Base-by-base conservation (phyloP, 1,140 invertebrate species). In the Drosophila virilis region DNA sequence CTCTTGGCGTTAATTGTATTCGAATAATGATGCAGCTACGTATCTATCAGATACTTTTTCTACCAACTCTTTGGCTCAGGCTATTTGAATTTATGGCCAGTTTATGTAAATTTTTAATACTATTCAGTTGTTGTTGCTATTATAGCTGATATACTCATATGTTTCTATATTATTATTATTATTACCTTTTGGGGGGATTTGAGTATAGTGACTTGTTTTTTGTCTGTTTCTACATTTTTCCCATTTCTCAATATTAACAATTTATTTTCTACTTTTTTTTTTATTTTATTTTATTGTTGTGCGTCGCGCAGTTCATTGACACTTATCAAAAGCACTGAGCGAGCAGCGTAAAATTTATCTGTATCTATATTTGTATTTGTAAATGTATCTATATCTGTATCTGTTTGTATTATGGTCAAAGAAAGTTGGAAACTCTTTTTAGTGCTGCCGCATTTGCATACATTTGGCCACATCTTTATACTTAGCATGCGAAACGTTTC, bases 41-140 rank as follows among this genome's bases (percentile, higher is more conserved):
- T 78, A 73, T 78, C 72, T 78, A 37, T 38, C 38, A 57, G 67
- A 75, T 80, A 74, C 73, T 74, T 52, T 32, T 28, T 67, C 52
- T 59, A 55, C 4, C 37, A 58, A 17, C 33, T 35, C 45, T 58
- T 22, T 17, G 46, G 60, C 58, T 65, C 68, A 78, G 75, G 62
- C 81, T 90, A 81, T 85, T 90, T 90, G 84, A 85, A 90, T 90
- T 90, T 90, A 90, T 90, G 75, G 81, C 50, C 62, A 80, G 72
- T 90, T 90, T 90, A 90, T 90, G 84, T 90, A 78, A 89, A 89
- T 89, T 73, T 74, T 69, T 66, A 85, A 84, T 89, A 72, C 80
- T 77, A 85, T 75, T 90, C 77, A 66, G 79, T 80, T 77, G 42
- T 50, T 51, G 40, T 57, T 57, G 42, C 22, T 64, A 22, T 28